Evolutionary conservation across 1,140 invertebrate genomes (phyloP).

Genomic region (Pseudomyrmex flavicornis): DNA sequence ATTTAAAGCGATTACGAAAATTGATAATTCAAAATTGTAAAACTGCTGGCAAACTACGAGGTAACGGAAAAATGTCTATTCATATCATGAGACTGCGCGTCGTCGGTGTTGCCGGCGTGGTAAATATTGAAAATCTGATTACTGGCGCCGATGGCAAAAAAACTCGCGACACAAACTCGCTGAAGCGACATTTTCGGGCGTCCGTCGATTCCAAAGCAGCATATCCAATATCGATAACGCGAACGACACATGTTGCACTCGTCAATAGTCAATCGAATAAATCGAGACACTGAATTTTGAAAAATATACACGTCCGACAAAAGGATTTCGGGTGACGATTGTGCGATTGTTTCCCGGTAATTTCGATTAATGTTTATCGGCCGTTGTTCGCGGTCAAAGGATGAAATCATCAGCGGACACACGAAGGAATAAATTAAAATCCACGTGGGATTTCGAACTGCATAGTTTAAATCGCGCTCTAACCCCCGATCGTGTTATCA

Average conservation of each 20-base stretch:
- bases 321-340: constrained; percentile 39
- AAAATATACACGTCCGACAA: constrained; percentile 8
- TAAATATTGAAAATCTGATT: constrained; percentile 26
- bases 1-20: too few species aligned
- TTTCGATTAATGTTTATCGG: constrained; percentile 56
- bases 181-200: neutral
- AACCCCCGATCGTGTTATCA: constrained; percentile 30
- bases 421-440: constrained; percentile 59
- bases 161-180: neutral
- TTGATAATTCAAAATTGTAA: neutral
- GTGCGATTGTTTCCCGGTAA: neutral
- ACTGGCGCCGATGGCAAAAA: constrained; percentile 3
- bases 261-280: constrained; percentile 30
- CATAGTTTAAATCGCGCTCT: constrained; percentile 53
- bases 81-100: neutral
- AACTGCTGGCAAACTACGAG: neutral
- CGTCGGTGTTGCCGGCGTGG: neutral
- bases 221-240: neutral
- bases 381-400: constrained; percentile 4
- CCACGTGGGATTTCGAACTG: constrained; percentile 35
- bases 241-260: constrained; percentile 1
- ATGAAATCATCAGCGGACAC: constrained; percentile 28
- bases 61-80: constrained; percentile 13
- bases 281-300: constrained; percentile 12
- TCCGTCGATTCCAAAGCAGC: constrained; percentile 17